phyloP scores from a whole-genome alignment of 30 jellyfish, hydroid and myxozoan genomes.

The Aurelia sp. region DNA sequence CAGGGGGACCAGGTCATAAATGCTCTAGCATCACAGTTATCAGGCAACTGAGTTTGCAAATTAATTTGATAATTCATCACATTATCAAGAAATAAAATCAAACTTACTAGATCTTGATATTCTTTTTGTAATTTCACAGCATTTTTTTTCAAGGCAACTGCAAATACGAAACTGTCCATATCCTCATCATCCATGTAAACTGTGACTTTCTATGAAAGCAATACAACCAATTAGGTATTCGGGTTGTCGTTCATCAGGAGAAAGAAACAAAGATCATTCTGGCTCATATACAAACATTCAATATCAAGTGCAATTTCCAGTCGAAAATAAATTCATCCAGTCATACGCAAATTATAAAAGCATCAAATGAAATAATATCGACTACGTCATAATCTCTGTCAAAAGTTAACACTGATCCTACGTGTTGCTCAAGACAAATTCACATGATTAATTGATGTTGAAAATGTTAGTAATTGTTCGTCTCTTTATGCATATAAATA shows the following conservation, averaged over 20 bases:
- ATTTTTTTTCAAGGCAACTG: slow-evolving; percentile 90
- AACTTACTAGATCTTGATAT: slow-evolving; percentile 88
- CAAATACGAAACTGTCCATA: slow-evolving; percentile 98
- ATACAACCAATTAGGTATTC: neutral
- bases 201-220: slow-evolving; percentile 74
- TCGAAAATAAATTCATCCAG: too few species aligned
- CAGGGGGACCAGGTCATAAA: neutral
- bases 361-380: too few species aligned
- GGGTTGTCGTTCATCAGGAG: neutral
- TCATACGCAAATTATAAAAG: too few species aligned
- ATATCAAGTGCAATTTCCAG: too few species aligned
- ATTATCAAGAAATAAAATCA: neutral
- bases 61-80: neutral
- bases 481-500: too few species aligned
- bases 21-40: too few species aligned
- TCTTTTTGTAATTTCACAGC: slow-evolving; percentile 87
- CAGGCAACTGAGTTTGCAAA: too few species aligned
- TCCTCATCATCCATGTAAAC: slow-evolving; percentile 99
- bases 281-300: neutral
- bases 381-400: too few species aligned
- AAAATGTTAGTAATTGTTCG: too few species aligned
- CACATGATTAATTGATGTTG: too few species aligned
- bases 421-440: too few species aligned
- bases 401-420: too few species aligned
- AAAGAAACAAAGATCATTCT: neutral